Evolutionary conservation across 2,797 vertebrate genomes (phyloP).

Genomic region (Sebastes nivosus): DNA sequence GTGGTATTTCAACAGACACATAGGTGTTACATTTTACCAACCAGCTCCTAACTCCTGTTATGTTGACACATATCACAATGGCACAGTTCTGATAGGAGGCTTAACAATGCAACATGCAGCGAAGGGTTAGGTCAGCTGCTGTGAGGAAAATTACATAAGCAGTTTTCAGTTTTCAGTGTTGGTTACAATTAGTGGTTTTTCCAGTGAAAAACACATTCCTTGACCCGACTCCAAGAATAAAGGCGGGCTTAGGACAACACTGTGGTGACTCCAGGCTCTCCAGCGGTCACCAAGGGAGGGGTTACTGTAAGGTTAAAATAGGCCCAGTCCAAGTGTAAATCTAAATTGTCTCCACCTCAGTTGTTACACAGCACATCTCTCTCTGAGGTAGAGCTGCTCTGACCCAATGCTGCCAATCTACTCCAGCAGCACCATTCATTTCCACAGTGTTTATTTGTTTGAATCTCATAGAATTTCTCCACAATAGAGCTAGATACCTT

Average conservation of each 20-base stretch:
- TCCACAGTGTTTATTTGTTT: not conserved
- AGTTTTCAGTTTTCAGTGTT: constrained; percentile 61
- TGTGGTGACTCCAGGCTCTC: constrained; percentile 67
- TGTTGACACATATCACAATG: constrained; percentile 12
- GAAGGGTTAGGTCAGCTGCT: constrained; percentile 49
- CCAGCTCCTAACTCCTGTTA: not conserved
- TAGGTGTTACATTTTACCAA: not conserved
- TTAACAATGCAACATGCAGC: constrained; percentile 22
- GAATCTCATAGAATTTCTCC: not conserved
- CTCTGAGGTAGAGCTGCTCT: not conserved
- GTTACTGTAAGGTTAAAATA: constrained; percentile 69
- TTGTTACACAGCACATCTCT: constrained; percentile 2
- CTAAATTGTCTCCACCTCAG: constrained; percentile 15
- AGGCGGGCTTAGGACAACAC: constrained; percentile 56
- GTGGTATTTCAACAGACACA: not conserved
- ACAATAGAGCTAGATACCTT: not conserved
- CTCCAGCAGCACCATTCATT: not conserved
- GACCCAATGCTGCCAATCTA: no score
- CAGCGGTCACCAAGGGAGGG: constrained; percentile 67
- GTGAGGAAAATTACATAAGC: constrained; percentile 68
- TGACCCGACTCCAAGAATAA: constrained; percentile 61
- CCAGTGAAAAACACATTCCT: constrained; percentile 78
- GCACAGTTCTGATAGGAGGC: constrained; percentile 1
- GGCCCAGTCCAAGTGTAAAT: constrained; percentile 62
- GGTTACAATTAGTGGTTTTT: constrained; percentile 79